Evolutionary conservation across 2,113 vertebrate species (phyloP).

Genomic region (Colius striatus): DNA sequence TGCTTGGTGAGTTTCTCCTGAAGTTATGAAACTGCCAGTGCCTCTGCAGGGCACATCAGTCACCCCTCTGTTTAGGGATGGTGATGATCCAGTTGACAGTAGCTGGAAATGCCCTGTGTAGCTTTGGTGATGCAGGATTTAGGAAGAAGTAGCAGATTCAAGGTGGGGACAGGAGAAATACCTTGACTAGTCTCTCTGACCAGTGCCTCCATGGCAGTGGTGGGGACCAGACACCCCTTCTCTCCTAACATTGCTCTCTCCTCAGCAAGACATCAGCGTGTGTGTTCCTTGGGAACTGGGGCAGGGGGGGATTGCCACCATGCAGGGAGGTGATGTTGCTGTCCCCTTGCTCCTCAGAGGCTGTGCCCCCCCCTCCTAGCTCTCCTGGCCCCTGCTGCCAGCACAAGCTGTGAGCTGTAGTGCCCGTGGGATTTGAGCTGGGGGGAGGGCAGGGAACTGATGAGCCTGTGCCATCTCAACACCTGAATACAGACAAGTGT

Average conservation of each 20-base stretch:
- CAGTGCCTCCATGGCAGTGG: fast-evolving
- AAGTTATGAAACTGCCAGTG: not conserved
- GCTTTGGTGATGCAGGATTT: not conserved
- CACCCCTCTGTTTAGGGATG: not conserved
- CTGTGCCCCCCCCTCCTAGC: not conserved
- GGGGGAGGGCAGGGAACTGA: not conserved
- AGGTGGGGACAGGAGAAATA: not conserved
- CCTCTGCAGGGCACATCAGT: not conserved
- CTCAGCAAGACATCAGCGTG: not conserved
- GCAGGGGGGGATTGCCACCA: too few relatives aligned
- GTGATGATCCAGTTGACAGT: not conserved
- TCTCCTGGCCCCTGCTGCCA: not conserved
- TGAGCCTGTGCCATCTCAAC: not conserved
- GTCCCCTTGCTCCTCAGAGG: fast-evolving
- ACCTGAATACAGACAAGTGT: not conserved
- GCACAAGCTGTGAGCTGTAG: not conserved
- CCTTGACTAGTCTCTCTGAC: not conserved
- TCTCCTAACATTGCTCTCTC: not conserved
- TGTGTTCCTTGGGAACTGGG: not conserved
- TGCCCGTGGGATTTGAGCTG: not conserved
- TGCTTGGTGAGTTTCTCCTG: not conserved
- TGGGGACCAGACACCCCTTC: not conserved
- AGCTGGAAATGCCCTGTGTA: not conserved
- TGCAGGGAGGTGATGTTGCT: not conserved
- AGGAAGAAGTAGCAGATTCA: not conserved